phyloP scores from a whole-genome alignment of 2,888 invertebrate species.

The Pedicia rivosa region DNA sequence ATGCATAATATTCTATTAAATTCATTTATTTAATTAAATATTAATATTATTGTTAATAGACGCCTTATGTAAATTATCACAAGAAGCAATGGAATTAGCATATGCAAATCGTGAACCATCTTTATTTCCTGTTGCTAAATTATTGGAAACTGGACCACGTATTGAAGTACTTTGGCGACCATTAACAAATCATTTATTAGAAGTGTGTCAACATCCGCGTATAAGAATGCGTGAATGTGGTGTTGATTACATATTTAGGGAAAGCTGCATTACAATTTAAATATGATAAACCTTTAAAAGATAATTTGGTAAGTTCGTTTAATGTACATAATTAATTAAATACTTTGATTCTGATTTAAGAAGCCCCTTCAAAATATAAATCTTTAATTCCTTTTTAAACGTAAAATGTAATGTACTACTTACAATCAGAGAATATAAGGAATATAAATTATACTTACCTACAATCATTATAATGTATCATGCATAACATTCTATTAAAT shows the following conservation, averaged over 20 bases:
- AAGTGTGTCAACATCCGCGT: conserved; percentile 91
- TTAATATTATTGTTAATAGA: too few relatives aligned
- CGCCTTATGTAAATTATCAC: conserved; percentile 87
- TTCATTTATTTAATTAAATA: too few relatives aligned
- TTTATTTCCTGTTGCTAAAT: conserved; percentile 89
- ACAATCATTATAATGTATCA: too few relatives aligned
- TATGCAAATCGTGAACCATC: conserved; percentile 94
- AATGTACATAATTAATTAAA: too few relatives aligned
- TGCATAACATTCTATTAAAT: too few relatives aligned
- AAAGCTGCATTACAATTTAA: conserved; percentile 80
- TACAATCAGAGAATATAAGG: too few relatives aligned
- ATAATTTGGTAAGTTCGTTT: conserved; percentile 74
- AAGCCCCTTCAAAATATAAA: too few relatives aligned
- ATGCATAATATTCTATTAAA: too few relatives aligned
- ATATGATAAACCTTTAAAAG: conserved; percentile 64
- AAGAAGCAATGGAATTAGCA: conserved; percentile 94
- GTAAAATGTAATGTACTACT: too few relatives aligned
- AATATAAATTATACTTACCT: too few relatives aligned
- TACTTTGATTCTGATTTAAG: too few relatives aligned
- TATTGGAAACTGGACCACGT: conserved; percentile 90
- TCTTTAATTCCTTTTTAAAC: too few relatives aligned
- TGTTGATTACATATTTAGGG: conserved; percentile 86
- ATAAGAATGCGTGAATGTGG: conserved; percentile 96
- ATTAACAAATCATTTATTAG: conserved; percentile 86
- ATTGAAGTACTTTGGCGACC: conserved; percentile 93